phyloP scores from a whole-genome alignment of 1,140 invertebrate species.

The Drosophila watanabei region DNA sequence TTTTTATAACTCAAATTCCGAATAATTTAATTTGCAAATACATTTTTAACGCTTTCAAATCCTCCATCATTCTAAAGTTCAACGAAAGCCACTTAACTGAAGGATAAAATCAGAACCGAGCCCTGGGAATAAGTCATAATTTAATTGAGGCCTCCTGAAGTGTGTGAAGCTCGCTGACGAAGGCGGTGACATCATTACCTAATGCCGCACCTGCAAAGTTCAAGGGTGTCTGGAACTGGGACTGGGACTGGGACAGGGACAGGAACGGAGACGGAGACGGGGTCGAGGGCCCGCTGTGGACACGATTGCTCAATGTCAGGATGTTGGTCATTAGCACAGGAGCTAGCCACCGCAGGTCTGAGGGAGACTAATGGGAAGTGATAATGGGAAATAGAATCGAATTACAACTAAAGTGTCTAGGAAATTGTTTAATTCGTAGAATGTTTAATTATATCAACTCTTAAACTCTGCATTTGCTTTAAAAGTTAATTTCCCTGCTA shows the following conservation, averaged over 20 bases:
- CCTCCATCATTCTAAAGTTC: too few relatives aligned
- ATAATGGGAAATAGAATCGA: slow-evolving; percentile 19
- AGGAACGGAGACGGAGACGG: neutral
- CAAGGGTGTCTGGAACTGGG: slow-evolving; percentile 2
- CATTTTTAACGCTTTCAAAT: too few relatives aligned
- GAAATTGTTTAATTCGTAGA: neutral
- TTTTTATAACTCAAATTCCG: too few relatives aligned
- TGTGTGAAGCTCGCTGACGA: neutral
- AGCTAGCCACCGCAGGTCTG: neutral
- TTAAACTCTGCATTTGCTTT: neutral
- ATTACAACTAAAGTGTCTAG: slow-evolving; percentile 7
- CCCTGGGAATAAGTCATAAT: slow-evolving; percentile 1
- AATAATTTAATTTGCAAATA: neutral
- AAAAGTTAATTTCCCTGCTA: neutral
- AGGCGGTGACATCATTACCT: slow-evolving; percentile 35
- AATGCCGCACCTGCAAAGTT: slow-evolving; percentile 36
- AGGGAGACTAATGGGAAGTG: neutral
- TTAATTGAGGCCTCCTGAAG: slow-evolving; percentile 13
- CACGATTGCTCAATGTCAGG: slow-evolving; percentile 36
- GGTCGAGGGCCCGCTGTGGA: neutral
- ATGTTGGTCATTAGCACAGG: slow-evolving; percentile 43
- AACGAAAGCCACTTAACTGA: neutral
- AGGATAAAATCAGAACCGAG: neutral
- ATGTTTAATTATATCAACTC: neutral
- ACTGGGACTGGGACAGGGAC: neutral